phyloP scores from a whole-genome alignment of 2,113 vertebrate genomes.

The Dicaeum eximium region DNA sequence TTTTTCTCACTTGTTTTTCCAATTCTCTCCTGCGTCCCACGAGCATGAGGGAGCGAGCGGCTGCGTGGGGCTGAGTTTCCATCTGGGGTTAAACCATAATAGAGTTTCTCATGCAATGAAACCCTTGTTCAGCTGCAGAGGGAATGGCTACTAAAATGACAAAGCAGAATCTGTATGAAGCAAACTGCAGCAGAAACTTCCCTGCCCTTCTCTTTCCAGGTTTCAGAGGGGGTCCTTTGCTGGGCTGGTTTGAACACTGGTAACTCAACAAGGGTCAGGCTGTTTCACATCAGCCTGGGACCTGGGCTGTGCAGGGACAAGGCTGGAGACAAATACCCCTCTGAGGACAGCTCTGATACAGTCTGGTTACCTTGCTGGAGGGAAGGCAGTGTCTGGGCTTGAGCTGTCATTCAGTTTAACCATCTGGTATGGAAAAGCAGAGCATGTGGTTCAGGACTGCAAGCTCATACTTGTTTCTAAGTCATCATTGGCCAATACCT shows the following conservation, averaged over 20 bases:
- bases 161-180: neutral
- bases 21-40: neutral
- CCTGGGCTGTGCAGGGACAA: neutral
- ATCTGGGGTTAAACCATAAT: neutral
- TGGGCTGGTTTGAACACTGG: neutral
- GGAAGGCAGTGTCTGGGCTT: neutral
- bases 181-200: neutral
- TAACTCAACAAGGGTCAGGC: neutral
- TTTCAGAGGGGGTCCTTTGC: neutral
- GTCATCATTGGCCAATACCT: neutral
- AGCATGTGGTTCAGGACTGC: neutral
- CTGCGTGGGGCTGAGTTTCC: neutral
- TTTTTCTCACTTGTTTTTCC: neutral
- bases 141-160: neutral
- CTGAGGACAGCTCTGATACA: neutral
- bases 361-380: neutral
- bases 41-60: accelerated
- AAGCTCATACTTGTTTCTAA: neutral
- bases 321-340: neutral
- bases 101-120: neutral
- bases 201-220: neutral
- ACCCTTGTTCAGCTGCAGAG: neutral
- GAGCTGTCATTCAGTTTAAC: neutral
- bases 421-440: neutral
- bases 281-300: neutral